Evolutionary conservation across 2,113 vertebrate species (phyloP).

Genomic region (Gila orcuttii): DNA sequence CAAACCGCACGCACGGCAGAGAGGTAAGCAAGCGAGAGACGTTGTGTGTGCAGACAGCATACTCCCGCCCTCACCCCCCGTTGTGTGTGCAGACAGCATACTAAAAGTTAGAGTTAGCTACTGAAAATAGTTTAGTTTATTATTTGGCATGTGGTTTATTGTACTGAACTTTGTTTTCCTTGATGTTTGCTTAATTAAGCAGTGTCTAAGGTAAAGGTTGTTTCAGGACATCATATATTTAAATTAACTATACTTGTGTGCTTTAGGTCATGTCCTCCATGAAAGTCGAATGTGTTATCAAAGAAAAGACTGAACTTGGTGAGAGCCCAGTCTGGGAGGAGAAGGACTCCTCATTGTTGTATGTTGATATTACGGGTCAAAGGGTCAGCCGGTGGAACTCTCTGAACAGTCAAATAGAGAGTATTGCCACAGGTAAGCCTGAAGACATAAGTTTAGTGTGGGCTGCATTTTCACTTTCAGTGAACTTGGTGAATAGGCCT

Average conservation of each 20-base stretch:
- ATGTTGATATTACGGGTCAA: slow-evolving; percentile 82
- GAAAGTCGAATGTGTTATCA: slow-evolving; percentile 80
- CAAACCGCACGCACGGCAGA: no score
- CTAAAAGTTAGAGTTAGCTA: no score
- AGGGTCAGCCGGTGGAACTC: slow-evolving; percentile 85
- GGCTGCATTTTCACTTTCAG: neutral
- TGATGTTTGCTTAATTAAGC: neutral
- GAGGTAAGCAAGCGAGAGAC: no score
- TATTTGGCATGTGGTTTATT: neutral
- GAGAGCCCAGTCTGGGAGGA: slow-evolving; percentile 94
- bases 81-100: no score
- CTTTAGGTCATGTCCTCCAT: slow-evolving; percentile 79
- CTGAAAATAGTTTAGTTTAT: neutral
- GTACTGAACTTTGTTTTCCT: neutral
- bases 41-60: no score
- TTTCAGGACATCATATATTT: neutral
- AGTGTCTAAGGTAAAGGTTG: neutral
- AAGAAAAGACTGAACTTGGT: slow-evolving; percentile 71
- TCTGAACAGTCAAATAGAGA: slow-evolving; percentile 68
- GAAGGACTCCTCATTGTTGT: slow-evolving; percentile 79
- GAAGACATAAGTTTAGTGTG: neutral
- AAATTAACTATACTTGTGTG: neutral
- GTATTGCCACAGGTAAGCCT: slow-evolving; percentile 79
- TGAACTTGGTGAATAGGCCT: neutral
- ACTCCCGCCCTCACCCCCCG: no score